phyloP scores from a whole-genome alignment of 2,888 invertebrate genomes.

The Epiblema foenella region DNA sequence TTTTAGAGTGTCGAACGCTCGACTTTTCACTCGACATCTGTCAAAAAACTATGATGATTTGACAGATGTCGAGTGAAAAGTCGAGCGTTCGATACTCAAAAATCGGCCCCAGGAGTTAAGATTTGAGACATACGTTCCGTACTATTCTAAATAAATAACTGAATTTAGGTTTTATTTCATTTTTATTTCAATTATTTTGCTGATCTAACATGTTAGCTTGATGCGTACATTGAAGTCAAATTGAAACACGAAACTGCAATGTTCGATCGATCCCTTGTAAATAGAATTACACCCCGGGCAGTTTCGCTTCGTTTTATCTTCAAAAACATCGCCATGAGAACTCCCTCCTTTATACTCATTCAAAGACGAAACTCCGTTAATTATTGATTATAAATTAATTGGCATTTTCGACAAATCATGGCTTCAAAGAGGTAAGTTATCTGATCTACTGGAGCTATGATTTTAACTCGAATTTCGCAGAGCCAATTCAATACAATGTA shows the following conservation, averaged over 20 bases:
- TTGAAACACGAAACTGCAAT: background rate
- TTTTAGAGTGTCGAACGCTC: too few relatives aligned
- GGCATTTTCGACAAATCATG: conserved; percentile 7
- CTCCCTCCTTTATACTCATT: background rate
- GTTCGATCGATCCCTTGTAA: too few relatives aligned
- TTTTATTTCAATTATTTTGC: too few relatives aligned
- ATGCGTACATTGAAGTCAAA: background rate
- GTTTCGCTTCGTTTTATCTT: conserved; percentile 3
- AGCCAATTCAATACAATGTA: background rate
- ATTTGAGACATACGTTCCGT: too few relatives aligned
- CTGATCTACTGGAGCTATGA: background rate
- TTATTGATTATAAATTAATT: conserved; percentile 17
- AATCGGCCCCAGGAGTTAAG: too few relatives aligned
- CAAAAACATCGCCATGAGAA: conserved; percentile 9
- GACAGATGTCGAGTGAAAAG: too few relatives aligned
- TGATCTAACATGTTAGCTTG: background rate
- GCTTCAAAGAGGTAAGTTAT: conserved; percentile 11
- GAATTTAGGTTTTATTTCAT: too few relatives aligned
- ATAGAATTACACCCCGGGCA: conserved; percentile 5
- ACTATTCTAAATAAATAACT: too few relatives aligned
- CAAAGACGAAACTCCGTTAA: background rate
- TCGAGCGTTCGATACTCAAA: too few relatives aligned
- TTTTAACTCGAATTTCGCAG: background rate
- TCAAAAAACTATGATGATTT: too few relatives aligned
- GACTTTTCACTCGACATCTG: too few relatives aligned